Percentiles rank a stretch among this genome's conserved stretches.
phyloP scores from a whole-genome alignment of 2,888 invertebrate species.

The Eupithecia pulchellata region DNA sequence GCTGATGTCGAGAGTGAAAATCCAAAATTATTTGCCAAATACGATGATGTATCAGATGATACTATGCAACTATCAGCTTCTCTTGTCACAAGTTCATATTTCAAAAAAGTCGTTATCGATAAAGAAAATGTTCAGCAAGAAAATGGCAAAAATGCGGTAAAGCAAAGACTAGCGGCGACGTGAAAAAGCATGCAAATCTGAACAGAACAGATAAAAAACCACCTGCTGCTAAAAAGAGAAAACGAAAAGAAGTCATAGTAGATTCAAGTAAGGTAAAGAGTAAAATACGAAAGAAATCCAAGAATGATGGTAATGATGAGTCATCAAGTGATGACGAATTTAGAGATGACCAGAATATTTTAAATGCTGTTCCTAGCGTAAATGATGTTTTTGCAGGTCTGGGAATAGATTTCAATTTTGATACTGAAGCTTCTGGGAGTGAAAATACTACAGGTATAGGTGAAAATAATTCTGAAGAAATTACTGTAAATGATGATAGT shows the following conservation, averaged over 20 bases:
- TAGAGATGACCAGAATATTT: slow-evolving; percentile 43
- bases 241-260: slow-evolving; percentile 64
- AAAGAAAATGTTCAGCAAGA: slow-evolving; percentile 45
- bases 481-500: slow-evolving; percentile 17
- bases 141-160: slow-evolving; percentile 49
- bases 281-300: slow-evolving; percentile 51
- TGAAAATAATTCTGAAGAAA: not conserved
- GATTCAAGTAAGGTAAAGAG: slow-evolving; percentile 55
- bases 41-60: slow-evolving; percentile 70
- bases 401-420: slow-evolving; percentile 66
- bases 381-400: slow-evolving; percentile 74
- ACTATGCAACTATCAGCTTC: slow-evolving; percentile 71
- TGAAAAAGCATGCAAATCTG: slow-evolving; percentile 72
- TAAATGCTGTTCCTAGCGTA: slow-evolving; percentile 78
- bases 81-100: slow-evolving; percentile 80
- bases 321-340: slow-evolving; percentile 49
- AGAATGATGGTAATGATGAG: slow-evolving; percentile 50
- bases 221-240: slow-evolving; percentile 57
- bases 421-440: slow-evolving; percentile 32
- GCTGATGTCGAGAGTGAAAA: slow-evolving; percentile 62
- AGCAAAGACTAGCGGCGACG: slow-evolving; percentile 68
- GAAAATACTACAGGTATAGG: not conserved
- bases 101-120: slow-evolving; percentile 57
- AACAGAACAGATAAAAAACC: slow-evolving; percentile 65
- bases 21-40: slow-evolving; percentile 64